Evolutionary conservation across 2,888 invertebrate species (phyloP).

Genomic region (Synergus itoensis): DNA sequence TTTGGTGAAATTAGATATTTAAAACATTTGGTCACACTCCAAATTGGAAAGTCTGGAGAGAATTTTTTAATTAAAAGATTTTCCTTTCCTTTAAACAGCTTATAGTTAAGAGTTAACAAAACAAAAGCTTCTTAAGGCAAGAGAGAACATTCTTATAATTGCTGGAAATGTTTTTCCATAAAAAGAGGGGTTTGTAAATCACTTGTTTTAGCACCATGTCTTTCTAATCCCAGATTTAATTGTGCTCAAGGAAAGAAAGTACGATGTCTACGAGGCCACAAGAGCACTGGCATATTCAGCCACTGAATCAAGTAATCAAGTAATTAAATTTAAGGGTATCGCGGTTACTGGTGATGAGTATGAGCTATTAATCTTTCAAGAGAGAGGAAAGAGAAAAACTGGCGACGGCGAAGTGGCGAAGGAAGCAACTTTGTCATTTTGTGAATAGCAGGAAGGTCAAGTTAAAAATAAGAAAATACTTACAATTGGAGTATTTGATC

Average conservation of each 20-base stretch:
- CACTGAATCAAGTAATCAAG: slow-evolving; percentile 31
- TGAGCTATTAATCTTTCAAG: slow-evolving; percentile 21
- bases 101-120: no score
- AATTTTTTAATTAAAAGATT: no score
- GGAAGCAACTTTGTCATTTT: neutral
- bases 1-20: no score
- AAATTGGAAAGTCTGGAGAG: no score
- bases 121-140: no score
- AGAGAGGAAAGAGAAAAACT: slow-evolving; percentile 7
- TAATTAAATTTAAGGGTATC: slow-evolving; percentile 18
- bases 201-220: slow-evolving; percentile 32
- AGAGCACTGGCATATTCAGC: slow-evolving; percentile 12
- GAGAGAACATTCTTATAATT: no score
- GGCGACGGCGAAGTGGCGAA: neutral
- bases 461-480: neutral
- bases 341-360: neutral
- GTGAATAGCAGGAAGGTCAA: neutral
- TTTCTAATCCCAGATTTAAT: slow-evolving; percentile 32
- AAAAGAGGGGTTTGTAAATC: neutral
- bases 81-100: no score
- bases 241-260: slow-evolving; percentile 13
- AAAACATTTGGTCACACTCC: no score
- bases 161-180: neutral
- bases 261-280: neutral
- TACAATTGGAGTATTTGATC: neutral